Evolutionary conservation across 2,113 vertebrate species (phyloP), one percentile per base, ranked within the genome.

Genomic region (Tachuris rubrigastra): DNA sequence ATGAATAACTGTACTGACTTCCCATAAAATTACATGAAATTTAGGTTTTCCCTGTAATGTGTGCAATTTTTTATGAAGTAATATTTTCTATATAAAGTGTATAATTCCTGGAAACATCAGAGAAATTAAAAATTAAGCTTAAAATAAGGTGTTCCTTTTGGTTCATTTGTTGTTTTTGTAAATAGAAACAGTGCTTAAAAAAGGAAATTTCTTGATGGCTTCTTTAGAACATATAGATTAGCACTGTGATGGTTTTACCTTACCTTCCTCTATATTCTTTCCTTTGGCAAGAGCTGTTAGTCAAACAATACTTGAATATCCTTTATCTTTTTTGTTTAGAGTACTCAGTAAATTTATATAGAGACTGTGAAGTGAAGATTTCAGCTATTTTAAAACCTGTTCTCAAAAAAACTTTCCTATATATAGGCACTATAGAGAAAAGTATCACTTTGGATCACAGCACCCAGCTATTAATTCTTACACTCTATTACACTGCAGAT

Each of bases 361-460:
- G 14, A 85, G 63, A 49, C 11, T 67, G 74, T 71, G 63, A 77
- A 0, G 0, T 62, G 46, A 75, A 66, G 78, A 73, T 91, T 95
- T 86, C 33, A 83, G 67, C 50, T 50, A 39, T 83, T 95, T 93
- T 63, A 49, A 77, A 84, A 18, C 3, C 23, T 49, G 6, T 71
- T 86, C 41, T 65, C 3, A 4, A 74, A 91, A 93, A 81, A 66
- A 10, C 35, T 50, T 73, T 66, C 33, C 65, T 44, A 10, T 44
- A n/a, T 47, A 56, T 65, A 90, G 22, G 12, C 24, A 63, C 22
- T 67, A 22, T 8, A 75, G 46, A 73, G 27, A 52, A 82, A 91
- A 92, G 46, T 55, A 84, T 72, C 76, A 75, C 47, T 86, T 88
- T 82, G 87, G 89, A 90, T 94, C 91, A 80, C 47, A 90, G 59